phyloP scores from a whole-genome alignment of 2,113 vertebrate genomes.

The Coturnix japonica region DNA sequence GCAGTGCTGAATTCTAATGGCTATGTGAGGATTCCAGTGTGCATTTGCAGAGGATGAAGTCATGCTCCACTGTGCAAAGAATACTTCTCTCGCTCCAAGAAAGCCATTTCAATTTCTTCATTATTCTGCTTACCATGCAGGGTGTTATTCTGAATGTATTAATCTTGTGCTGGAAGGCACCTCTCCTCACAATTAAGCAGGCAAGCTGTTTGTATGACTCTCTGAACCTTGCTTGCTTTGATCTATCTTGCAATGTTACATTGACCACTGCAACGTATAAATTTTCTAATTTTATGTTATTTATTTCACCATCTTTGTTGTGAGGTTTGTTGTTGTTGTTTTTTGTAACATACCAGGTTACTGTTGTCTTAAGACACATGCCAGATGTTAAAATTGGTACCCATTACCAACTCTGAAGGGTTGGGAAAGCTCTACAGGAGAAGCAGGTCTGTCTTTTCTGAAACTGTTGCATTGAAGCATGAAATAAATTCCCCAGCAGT shows the following conservation, averaged over 20 bases:
- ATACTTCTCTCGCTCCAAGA: not conserved
- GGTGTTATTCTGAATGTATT: not conserved
- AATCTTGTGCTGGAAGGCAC: not conserved
- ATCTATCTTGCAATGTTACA: not conserved
- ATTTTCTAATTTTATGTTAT: not conserved
- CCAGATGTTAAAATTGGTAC: not conserved
- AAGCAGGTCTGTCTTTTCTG: not conserved
- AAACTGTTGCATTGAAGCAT: not conserved
- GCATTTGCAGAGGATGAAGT: not conserved
- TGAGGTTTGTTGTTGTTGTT: not conserved
- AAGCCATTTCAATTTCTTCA: not conserved
- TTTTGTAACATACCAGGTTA: not conserved
- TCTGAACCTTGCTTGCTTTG: not conserved
- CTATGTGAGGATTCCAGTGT: not conserved
- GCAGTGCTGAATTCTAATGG: not conserved
- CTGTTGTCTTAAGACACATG: not conserved
- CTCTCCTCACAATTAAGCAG: not conserved
- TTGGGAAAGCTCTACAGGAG: not conserved
- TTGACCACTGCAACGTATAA: not conserved
- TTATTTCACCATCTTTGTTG: not conserved
- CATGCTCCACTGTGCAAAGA: not conserved
- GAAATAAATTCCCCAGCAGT: not conserved
- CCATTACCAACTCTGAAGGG: not conserved
- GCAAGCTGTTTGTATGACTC: not conserved
- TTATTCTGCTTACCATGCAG: not conserved